Conservation (phyloP, 2,113 vertebrate genomes). For the Pelvicachromis taeniatus region DNA sequence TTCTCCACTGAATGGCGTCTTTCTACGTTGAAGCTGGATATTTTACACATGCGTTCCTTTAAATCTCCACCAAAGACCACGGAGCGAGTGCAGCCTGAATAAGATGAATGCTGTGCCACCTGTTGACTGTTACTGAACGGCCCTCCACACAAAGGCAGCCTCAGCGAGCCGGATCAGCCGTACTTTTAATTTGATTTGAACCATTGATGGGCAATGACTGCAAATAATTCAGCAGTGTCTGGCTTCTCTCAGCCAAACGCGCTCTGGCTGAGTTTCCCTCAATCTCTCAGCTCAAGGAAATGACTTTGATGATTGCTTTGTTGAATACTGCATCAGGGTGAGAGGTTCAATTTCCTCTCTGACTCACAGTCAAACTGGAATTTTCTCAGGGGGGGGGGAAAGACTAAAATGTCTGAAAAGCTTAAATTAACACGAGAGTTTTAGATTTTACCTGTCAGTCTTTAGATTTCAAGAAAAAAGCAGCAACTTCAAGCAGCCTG, state of each 20-base stretch:
- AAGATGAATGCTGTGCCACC: not conserved
- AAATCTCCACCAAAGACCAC: not conserved
- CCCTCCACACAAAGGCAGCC: not conserved
- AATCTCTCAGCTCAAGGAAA: not conserved
- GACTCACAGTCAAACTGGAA: not conserved
- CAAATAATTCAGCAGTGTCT: not conserved
- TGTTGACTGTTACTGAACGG: not conserved
- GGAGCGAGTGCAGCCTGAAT: not conserved
- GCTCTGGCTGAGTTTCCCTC: not conserved
- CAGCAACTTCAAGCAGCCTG: not conserved
- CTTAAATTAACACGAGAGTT: not conserved
- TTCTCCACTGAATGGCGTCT: not conserved
- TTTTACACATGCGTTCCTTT: not conserved
- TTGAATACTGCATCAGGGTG: not conserved
- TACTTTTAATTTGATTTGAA: not conserved
- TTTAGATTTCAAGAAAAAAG: not conserved
- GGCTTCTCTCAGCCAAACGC: not conserved
- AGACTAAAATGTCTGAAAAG: not conserved
- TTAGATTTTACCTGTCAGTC: not conserved
- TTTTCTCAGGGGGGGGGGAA: not conserved
- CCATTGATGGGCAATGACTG: not conserved
- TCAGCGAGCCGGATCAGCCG: not conserved
- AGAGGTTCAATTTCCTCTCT: conserved; percentile 8
- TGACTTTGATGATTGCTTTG: conserved; percentile 6
- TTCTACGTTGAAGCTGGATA: not conserved